Percentiles rank a stretch among this genome's conserved stretches.
Conservation (phyloP, 2,113 vertebrate genomes). For the Probosciger aterrimus region DNA sequence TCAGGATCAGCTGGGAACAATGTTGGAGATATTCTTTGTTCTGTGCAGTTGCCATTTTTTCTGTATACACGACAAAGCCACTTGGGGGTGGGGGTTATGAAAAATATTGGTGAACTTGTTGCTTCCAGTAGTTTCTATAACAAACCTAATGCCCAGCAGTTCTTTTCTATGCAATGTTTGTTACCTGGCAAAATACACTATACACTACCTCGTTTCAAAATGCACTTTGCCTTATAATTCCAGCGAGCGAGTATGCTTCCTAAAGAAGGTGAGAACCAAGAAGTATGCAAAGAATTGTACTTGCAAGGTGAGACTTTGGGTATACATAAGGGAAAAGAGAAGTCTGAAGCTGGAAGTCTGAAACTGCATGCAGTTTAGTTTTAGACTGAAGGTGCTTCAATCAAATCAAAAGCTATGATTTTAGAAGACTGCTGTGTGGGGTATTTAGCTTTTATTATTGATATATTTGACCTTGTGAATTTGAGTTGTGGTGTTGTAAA, state of each 20-base stretch:
- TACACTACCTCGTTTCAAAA: background rate
- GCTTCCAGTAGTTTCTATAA: background rate
- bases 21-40: background rate
- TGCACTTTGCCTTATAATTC: background rate
- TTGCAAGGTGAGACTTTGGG: background rate
- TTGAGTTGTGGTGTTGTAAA: background rate
- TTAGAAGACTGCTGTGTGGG: background rate
- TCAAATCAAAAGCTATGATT: background rate
- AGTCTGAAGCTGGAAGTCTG: background rate
- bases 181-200: background rate
- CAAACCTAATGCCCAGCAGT: background rate
- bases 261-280: background rate
- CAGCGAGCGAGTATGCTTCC: background rate
- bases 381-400: background rate
- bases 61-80: background rate
- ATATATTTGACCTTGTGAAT: background rate
- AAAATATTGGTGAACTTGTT: background rate
- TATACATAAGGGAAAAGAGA: background rate
- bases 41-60: background rate
- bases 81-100: background rate
- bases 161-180: background rate
- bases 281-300: background rate
- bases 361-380: background rate
- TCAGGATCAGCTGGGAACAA: background rate
- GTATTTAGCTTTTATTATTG: background rate